Evolutionary conservation across 2,113 vertebrate genomes (phyloP).

Genomic region (Chaetura pelagica): DNA sequence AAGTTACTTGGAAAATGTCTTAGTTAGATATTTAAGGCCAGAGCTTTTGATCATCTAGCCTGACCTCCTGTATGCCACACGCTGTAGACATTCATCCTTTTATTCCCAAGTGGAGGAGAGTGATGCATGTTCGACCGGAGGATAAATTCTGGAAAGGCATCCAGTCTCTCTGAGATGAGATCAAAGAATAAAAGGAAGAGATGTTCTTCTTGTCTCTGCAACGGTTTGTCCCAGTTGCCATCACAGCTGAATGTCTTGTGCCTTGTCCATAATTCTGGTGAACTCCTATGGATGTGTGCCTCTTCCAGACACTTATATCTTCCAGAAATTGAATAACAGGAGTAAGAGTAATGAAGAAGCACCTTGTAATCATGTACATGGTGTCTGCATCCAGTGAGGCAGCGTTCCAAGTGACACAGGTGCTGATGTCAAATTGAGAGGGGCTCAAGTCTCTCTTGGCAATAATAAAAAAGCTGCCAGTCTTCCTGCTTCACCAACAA

Average conservation of each 20-base stretch:
- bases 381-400: conserved; percentile 42
- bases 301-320: not conserved
- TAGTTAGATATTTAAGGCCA: not conserved
- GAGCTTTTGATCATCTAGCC: not conserved
- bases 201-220: not conserved
- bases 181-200: not conserved
- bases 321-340: not conserved
- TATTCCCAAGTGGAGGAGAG: not conserved
- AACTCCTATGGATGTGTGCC: not conserved
- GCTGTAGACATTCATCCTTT: not conserved
- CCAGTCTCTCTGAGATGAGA: not conserved
- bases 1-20: not conserved
- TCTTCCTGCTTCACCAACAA: conserved; percentile 13
- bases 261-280: not conserved
- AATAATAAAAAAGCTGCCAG: conserved; percentile 45
- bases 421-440: conserved; percentile 34
- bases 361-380: not conserved
- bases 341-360: conserved; percentile 1
- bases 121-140: not conserved
- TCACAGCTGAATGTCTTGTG: not conserved
- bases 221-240: not conserved
- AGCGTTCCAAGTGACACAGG: conserved; percentile 67
- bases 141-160: not conserved
- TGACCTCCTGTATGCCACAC: not conserved
- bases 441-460: conserved; percentile 45